Conservation (phyloP, 92 coral and sea anemone species). For the Blastomussa wellsi region DNA sequence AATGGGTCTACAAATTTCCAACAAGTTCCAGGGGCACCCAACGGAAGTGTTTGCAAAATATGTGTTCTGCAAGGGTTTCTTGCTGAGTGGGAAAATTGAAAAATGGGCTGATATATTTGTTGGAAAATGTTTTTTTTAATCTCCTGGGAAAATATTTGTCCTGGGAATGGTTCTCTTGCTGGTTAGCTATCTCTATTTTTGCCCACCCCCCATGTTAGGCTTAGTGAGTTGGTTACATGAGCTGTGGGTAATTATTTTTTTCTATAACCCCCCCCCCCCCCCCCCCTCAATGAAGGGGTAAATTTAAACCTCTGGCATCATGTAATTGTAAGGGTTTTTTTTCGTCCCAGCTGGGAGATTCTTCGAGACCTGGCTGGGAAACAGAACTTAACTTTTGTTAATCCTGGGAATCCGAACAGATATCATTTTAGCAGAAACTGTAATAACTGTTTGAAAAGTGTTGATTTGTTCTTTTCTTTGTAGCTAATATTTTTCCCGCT, state of each 20-base stretch:
- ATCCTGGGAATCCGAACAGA: too few relatives aligned
- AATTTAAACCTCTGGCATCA: neutral
- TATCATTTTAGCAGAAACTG: too few relatives aligned
- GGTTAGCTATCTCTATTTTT: conserved; percentile 8
- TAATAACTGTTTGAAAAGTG: too few relatives aligned
- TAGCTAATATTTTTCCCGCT: too few relatives aligned
- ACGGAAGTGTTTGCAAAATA: too few relatives aligned
- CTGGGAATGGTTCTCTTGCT: conserved; percentile 18
- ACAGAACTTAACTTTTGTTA: too few relatives aligned
- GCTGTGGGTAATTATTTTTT: conserved; percentile 14
- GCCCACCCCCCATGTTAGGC: conserved; percentile 9
- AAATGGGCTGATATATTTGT: conserved; percentile 10
- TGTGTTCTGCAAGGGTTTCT: too few relatives aligned
- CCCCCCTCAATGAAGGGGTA: neutral
- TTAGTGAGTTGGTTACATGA: conserved; percentile 4
- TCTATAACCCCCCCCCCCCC: conserved; percentile 8
- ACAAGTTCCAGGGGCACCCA: too few relatives aligned
- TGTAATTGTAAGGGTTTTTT: conserved; percentile 12
- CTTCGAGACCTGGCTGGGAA: too few relatives aligned
- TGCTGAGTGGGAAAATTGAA: too few relatives aligned
- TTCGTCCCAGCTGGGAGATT: conserved; percentile 12
- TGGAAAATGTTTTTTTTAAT: conserved; percentile 10
- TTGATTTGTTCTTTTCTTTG: too few relatives aligned
- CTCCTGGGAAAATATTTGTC: conserved; percentile 15
- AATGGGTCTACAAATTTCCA: too few relatives aligned